Base-by-base conservation (phyloP, 1,140 invertebrate species). In the Agrilus planipennis region DNA sequence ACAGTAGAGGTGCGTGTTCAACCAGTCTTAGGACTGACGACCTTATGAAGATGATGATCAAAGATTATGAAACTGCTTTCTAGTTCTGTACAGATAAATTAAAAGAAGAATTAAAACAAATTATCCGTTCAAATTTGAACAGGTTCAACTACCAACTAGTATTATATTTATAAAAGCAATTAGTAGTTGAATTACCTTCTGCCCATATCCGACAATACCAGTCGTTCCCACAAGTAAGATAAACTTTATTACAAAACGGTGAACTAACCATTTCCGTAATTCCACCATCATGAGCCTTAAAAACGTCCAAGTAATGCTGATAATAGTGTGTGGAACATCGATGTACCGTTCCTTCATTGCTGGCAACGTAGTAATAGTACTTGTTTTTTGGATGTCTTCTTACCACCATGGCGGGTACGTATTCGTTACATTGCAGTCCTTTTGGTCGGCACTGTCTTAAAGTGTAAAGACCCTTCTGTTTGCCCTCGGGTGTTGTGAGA, bases 151-250 rank as follows among this genome's bases (percentile, higher is more conserved):
- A n/a, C n/a, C n/a, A n/a, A n/a, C n/a, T n/a, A n/a, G n/a, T n/a
- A n/a, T n/a, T n/a, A n/a, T n/a, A n/a, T n/a, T n/a, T n/a, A n/a
- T n/a, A n/a, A n/a, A n/a, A n/a, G n/a, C n/a, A n/a, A n/a, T n/a
- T n/a, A n/a, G n/a, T n/a, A n/a, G n/a, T n/a, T n/a, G n/a, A n/a
- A n/a, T 81, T 68, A 14, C 54, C 51, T 38, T 71, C 64, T 43
- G 72, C 64, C 76, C 76, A 79, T 23, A 77, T 68, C 46, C 73
- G 65, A 3, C 72, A 64, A 15, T 57, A 70, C 73, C 81, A 86
- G 59, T 92, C 89, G 15, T 84, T 83, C 25, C 87, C 87, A 52
- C 83, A 85, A 0, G 85, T 86, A 0, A 87, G 63, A 45, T 84
- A 79, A 11, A 92, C 67, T 34, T 76, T 72, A 0, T 73, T 64